Conservation (phyloP, 1,140 invertebrate species). For the Penaeus chinensis region DNA sequence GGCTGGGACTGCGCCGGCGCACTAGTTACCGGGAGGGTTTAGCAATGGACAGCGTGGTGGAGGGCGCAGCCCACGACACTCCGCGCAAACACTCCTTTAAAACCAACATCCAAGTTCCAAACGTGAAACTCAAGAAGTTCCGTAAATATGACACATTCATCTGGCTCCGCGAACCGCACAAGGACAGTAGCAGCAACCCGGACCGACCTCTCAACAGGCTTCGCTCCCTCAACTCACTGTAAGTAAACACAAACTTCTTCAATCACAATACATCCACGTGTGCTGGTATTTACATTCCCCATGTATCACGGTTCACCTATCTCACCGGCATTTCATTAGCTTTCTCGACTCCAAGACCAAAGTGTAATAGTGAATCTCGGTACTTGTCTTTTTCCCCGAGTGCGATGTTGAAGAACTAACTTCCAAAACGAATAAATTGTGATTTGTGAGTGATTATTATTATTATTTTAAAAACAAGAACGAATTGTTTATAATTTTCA, state of each 20-base stretch:
- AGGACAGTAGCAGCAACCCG: conserved; percentile 49
- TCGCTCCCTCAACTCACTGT: conserved; percentile 62
- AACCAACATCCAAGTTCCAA: conserved; percentile 52
- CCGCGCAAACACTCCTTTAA: conserved; percentile 61
- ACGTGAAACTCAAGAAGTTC: conserved; percentile 62
- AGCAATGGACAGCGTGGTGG: conserved; percentile 57
- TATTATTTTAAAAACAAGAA: too few relatives aligned
- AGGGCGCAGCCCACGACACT: conserved; percentile 37
- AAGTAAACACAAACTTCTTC: conserved; percentile 33
- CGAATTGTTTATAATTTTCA: too few relatives aligned
- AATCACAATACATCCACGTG: too few relatives aligned
- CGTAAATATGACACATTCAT: conserved; percentile 63
- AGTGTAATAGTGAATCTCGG: too few relatives aligned
- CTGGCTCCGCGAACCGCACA: conserved; percentile 61
- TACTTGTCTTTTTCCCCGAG: too few relatives aligned
- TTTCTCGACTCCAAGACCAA: too few relatives aligned
- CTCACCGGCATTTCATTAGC: too few relatives aligned
- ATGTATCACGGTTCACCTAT: too few relatives aligned
- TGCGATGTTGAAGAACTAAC: too few relatives aligned
- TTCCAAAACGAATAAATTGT: too few relatives aligned
- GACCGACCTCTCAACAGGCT: conserved; percentile 62
- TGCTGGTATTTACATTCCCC: too few relatives aligned
- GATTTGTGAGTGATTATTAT: too few relatives aligned
- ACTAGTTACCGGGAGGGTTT: conserved; percentile 59
- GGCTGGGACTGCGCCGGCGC: conserved; percentile 62